These are phyloP conservation scores for Lordiphosa mommai DNA, from an alignment of 1,140 invertebrate species.

Conservation along the genomic window DNA sequence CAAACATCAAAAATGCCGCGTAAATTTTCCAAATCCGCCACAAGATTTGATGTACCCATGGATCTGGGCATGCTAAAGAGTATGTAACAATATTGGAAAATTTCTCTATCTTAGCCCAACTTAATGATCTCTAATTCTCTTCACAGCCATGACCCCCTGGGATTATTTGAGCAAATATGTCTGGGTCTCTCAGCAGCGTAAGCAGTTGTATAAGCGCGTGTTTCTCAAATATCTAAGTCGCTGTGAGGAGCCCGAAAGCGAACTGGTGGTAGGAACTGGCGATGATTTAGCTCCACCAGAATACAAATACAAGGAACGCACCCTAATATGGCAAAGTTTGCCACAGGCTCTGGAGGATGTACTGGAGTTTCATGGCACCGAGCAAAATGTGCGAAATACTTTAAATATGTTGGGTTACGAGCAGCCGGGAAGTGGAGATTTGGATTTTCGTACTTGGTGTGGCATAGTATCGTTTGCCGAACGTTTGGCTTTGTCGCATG, in stretches of 20 bases:
- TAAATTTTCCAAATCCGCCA: constrained; percentile 83
- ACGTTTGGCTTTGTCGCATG: constrained; percentile 79
- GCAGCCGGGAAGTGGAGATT: constrained; percentile 26
- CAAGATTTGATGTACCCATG: constrained; percentile 84
- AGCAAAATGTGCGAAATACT: constrained; percentile 55
- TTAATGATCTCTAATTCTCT: neutral
- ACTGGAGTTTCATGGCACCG: constrained; percentile 72
- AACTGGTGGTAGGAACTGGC: constrained; percentile 25
- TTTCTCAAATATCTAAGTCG: constrained; percentile 66
- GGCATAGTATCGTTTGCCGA: constrained; percentile 83
- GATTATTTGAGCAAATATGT: constrained; percentile 83
- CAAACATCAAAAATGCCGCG: constrained; percentile 80
- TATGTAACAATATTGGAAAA: constrained; percentile 40
- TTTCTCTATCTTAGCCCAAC: neutral
- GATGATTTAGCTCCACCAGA: constrained; percentile 43
- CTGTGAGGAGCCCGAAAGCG: constrained; percentile 52
- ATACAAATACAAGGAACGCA: constrained; percentile 66
- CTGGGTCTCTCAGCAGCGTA: constrained; percentile 82
- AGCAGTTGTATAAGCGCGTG: constrained; percentile 81
- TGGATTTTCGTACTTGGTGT: constrained; percentile 82
- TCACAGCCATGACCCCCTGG: constrained; percentile 81
- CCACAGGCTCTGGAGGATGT: constrained; percentile 69
- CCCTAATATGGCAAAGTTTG: constrained; percentile 52
- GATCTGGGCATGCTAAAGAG: constrained; percentile 81
- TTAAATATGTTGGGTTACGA: constrained; percentile 47